These are phyloP conservation scores for Thaumetopoea pityocampa DNA, from an alignment of 1,140 invertebrate species.

Conservation along the genomic window DNA sequence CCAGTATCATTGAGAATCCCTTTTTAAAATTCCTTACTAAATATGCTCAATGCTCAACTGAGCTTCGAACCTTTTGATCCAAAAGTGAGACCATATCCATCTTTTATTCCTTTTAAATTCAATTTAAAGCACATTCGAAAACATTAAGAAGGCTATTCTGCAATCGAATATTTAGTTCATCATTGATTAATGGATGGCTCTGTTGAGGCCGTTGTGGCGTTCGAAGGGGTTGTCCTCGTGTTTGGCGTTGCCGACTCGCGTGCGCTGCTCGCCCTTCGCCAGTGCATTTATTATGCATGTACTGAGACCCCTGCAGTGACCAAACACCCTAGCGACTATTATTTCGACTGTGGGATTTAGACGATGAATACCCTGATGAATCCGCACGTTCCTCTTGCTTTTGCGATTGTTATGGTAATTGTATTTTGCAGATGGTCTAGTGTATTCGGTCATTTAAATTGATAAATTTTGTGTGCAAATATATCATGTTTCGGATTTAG, in stretches of 20 bases:
- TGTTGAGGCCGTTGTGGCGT: constrained; percentile 38
- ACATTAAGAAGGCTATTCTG: too few species aligned
- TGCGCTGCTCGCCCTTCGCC: constrained; percentile 59
- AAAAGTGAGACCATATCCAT: too few species aligned
- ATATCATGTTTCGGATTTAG: constrained; percentile 1
- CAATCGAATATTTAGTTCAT: constrained; percentile 37
- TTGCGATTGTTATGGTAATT: constrained; percentile 46
- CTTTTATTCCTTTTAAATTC: too few species aligned
- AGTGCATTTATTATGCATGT: constrained; percentile 70
- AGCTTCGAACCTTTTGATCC: too few species aligned
- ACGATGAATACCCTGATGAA: constrained; percentile 55
- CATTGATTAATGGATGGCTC: constrained; percentile 57
- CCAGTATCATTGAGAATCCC: too few species aligned
- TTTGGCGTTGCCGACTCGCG: constrained; percentile 48
- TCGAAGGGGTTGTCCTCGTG: constrained; percentile 40
- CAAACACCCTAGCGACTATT: constrained; percentile 43
- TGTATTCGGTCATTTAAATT: not conserved
- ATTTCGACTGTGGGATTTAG: constrained; percentile 62
- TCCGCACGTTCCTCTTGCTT: constrained; percentile 41
- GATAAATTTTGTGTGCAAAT: not conserved
- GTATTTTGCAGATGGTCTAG: too few species aligned
- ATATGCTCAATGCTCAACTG: too few species aligned
- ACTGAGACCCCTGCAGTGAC: constrained; percentile 28
- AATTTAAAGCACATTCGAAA: too few species aligned
- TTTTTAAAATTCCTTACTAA: too few species aligned